Evolutionary conservation across 2,797 vertebrate species (phyloP).

Genomic region (Helostoma temminkii): DNA sequence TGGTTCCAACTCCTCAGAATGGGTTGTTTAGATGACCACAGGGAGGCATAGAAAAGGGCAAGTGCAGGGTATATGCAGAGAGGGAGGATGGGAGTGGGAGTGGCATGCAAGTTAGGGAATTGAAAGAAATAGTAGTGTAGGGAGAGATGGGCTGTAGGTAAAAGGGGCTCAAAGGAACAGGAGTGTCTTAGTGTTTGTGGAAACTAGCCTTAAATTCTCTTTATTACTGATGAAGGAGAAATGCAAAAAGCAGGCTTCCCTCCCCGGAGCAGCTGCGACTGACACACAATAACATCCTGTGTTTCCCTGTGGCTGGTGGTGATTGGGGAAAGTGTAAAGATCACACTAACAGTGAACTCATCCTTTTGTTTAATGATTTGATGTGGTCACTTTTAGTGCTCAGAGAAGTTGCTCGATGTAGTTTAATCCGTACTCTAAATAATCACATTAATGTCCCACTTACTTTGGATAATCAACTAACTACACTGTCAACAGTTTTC

Average conservation of each 20-base stretch:
- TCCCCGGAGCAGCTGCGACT: constrained; percentile 74
- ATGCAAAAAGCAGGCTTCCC: constrained; percentile 51
- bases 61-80: constrained; percentile 38
- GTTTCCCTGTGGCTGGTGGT: constrained; percentile 74
- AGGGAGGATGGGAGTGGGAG: constrained; percentile 36
- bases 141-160: constrained; percentile 43
- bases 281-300: constrained; percentile 71
- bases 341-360: constrained; percentile 39
- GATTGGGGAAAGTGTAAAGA: constrained; percentile 51
- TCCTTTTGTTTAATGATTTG: constrained; percentile 63
- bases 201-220: constrained; percentile 57
- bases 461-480: neutral
- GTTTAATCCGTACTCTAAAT: constrained; percentile 11
- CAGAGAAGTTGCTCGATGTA: constrained; percentile 2
- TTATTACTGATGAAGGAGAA: constrained; percentile 52
- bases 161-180: constrained; percentile 37
- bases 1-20: constrained; percentile 58
- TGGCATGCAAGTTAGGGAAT: constrained; percentile 11
- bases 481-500: constrained; percentile 9
- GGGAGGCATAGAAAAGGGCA: constrained; percentile 58
- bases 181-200: constrained; percentile 52
- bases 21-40: constrained; percentile 67
- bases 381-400: constrained; percentile 33
- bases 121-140: constrained; percentile 39
- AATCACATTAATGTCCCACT: neutral